These are phyloP conservation scores for Molorchus minor DNA, from an alignment of 2,888 invertebrate species.

Conservation along the genomic window DNA sequence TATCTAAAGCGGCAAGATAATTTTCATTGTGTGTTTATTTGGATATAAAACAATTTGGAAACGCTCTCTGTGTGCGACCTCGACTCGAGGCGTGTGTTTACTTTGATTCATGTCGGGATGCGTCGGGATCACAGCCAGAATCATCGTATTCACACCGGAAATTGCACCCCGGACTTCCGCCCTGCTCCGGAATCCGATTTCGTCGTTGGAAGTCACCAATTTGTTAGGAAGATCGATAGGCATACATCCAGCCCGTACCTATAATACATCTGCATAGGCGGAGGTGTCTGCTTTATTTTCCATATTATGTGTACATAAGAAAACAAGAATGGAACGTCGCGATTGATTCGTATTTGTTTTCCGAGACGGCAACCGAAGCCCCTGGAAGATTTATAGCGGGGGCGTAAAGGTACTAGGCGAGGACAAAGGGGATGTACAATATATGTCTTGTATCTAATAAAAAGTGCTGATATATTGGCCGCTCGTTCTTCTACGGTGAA, in stretches of 20 bases:
- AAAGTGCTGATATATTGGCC: background rate
- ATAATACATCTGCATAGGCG: slow-evolving; percentile 34
- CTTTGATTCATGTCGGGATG: slow-evolving; percentile 54
- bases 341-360: background rate
- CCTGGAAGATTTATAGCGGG: background rate
- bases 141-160: slow-evolving; percentile 57
- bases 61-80: background rate
- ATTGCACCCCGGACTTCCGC: slow-evolving; percentile 59
- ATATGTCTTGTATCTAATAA: slow-evolving; percentile 1
- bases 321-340: background rate
- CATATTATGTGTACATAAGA: slow-evolving; percentile 4
- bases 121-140: slow-evolving; percentile 51
- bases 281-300: slow-evolving; percentile 12
- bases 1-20: too few relatives aligned
- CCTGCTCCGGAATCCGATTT: slow-evolving; percentile 54
- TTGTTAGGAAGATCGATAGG: slow-evolving; percentile 53
- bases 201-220: slow-evolving; percentile 58
- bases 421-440: background rate
- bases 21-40: too few relatives aligned
- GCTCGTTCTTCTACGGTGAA: too few relatives aligned
- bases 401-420: background rate
- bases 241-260: too few relatives aligned
- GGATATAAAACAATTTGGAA: too few relatives aligned
- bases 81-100: slow-evolving; percentile 34
- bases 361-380: background rate